Evolutionary conservation across 2,888 invertebrate genomes (phyloP), one percentile per base, ranked within the genome.

Genomic region (Epirrita christyi): DNA sequence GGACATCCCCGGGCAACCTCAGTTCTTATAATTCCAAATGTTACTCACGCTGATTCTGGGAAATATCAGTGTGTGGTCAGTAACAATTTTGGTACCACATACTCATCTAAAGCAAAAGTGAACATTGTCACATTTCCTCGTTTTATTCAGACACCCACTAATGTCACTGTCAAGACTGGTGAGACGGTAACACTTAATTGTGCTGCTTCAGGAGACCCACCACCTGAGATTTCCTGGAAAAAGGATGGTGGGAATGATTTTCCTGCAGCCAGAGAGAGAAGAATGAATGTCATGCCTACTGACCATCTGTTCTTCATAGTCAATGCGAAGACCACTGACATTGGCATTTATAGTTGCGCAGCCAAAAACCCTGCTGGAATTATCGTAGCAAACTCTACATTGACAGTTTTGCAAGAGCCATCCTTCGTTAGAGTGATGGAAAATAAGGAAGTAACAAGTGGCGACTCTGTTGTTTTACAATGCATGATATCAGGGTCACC

Each of bases 231-330:
- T 70, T 96, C 96, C 0, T 96, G 97, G 96, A 96, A 97, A 73
- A 98, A 98, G 85, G 97, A 97, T 87, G 97, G 97, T n/a, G 97
- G 96, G 0, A 96, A 96, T 76, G 96, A 98, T 77, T 98, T 99
- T 83, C 98, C 98, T 6, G 98, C 99, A 5, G 98, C 98, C 7
- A 93, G 96, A 68, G 98, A 99, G 82, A 94, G 98, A 42, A 93
- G 98, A 36, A 96, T 99, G 95, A 96, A 97, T 86, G 97, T 98
- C 44, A 96, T 98, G 94, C 96, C 97, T 0, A 94, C 95, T 29
- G 98, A 98, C 79, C 97, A 98, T 81, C 95, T 96, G 1, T 97
- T 98, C 81, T 97, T 98, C 78, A 98, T 99, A 70, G 94, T 97
- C n/a, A 95, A 97, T 86, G 97, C 97, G 15, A 97, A 97, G 83